Evolutionary conservation across 2,113 vertebrate species (phyloP).

Genomic region (Peromyscus polionotus): DNA sequence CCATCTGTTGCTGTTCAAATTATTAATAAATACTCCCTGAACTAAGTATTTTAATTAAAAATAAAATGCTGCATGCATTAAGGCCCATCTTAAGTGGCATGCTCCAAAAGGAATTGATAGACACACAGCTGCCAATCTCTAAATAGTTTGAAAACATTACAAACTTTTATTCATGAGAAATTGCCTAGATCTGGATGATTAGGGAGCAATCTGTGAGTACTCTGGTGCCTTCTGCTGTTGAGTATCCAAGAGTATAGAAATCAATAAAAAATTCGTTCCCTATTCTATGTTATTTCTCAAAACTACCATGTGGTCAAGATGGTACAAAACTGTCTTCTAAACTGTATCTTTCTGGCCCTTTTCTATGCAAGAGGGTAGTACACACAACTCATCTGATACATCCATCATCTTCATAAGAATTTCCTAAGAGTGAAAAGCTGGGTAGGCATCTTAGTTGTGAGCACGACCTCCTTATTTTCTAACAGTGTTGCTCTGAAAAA

Average conservation of each 20-base stretch:
- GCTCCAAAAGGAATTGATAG: constrained; percentile 76
- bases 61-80: constrained; percentile 74
- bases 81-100: constrained; percentile 54
- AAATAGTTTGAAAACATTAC: constrained; percentile 72
- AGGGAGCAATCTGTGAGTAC: constrained; percentile 66
- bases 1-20: constrained; percentile 83
- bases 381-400: not conserved
- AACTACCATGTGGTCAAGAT: not conserved
- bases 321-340: not conserved
- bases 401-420: not conserved
- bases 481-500: not conserved
- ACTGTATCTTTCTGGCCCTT: not conserved
- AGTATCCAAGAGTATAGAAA: constrained; percentile 16
- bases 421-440: not conserved
- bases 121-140: constrained; percentile 62
- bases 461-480: not conserved
- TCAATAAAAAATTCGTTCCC: constrained; percentile 6
- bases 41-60: constrained; percentile 83
- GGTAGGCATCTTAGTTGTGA: not conserved
- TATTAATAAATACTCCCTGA: constrained; percentile 81
- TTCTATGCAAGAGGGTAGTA: not conserved
- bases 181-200: constrained; percentile 65
- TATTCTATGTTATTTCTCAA: not conserved
- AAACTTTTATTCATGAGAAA: constrained; percentile 80
- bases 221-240: constrained; percentile 40